Evolutionary conservation across 2,888 invertebrate genomes (phyloP), one percentile per base, ranked within the genome.

Genomic region (Trissolcus brochymenae): DNA sequence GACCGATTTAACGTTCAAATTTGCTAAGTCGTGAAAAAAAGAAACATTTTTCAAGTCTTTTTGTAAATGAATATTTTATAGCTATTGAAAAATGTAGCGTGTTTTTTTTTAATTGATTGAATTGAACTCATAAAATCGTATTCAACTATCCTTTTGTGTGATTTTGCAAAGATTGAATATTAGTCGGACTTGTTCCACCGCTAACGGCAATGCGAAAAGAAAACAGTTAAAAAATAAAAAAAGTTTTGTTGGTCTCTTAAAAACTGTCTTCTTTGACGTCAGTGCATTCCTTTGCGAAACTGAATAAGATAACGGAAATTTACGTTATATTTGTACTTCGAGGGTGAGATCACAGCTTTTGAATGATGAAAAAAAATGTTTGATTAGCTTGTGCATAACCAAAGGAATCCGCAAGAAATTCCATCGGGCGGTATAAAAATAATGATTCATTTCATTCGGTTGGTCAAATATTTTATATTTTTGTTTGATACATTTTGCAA

Each of bases 1-100:
- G 11, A 43, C 11, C n/a, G 11, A 13, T 43, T 14, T 14, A 14
- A 43, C n/a, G 0, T 14, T 43, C 4, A 43, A 43, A 43, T 0
- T 76, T 66, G 61, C 71, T 61, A 56, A 73, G 68, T 76, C 72
- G 62, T 43, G 59, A 50, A 64, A 35, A 54, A 62, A 65, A 35
- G 59, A 62, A 64, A 64, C 65, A 65, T 55, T 61, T 72, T 67
- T 66, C 67, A 61, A 76, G 66, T 66, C 55, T 54, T 55, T 50
- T 43, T 35, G 16, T 56, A 17, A 19, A 43, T n/a, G 46, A 50
- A 62, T 62, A 46, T 40, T 62, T 46, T 43, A 40, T 53, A 51
- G 62, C 4, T 25, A 25, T 25, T 25, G 25, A 2, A 25, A 25
- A 25, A 25, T 19, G 19, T 2, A 19, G 19, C 0, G 4, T n/a